These are phyloP conservation scores for Schizaphis graminum DNA, from an alignment of 2,888 invertebrate species.

Conservation along the genomic window DNA sequence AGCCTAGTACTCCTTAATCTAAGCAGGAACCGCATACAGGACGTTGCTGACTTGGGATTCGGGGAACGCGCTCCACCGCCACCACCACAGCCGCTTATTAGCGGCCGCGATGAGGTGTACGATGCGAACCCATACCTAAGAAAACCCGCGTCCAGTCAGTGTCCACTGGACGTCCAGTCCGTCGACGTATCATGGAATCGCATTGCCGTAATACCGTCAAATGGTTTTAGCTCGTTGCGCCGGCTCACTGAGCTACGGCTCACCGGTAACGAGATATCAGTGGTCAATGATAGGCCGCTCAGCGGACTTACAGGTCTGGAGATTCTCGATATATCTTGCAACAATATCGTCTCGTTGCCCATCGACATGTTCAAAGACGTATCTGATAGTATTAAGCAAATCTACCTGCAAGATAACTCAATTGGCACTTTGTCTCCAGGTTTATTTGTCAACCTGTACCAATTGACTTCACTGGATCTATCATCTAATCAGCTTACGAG, in stretches of 20 bases:
- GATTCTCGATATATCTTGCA: slow-evolving; percentile 90
- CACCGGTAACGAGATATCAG: slow-evolving; percentile 89
- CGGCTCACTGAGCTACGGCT: slow-evolving; percentile 85
- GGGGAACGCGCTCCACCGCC: slow-evolving; percentile 78
- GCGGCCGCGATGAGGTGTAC: slow-evolving; percentile 72
- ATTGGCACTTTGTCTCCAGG: slow-evolving; percentile 88
- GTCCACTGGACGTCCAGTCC: slow-evolving; percentile 85
- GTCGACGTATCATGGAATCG: slow-evolving; percentile 89
- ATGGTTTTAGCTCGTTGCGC: slow-evolving; percentile 84
- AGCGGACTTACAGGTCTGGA: slow-evolving; percentile 85
- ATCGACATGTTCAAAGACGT: slow-evolving; percentile 87
- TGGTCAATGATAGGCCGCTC: slow-evolving; percentile 87
- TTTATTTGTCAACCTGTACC: slow-evolving; percentile 87
- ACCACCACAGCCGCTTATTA: slow-evolving; percentile 73
- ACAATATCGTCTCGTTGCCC: slow-evolving; percentile 90
- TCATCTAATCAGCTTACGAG: slow-evolving; percentile 89
- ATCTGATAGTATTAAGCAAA: slow-evolving; percentile 84
- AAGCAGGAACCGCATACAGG: slow-evolving; percentile 89
- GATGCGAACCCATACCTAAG: slow-evolving; percentile 20
- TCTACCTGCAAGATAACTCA: slow-evolving; percentile 92
- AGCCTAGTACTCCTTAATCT: slow-evolving; percentile 86
- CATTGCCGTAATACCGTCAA: slow-evolving; percentile 85
- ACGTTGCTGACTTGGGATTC: slow-evolving; percentile 88
- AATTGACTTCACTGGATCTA: slow-evolving; percentile 85
- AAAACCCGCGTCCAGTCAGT: slow-evolving; percentile 71